phyloP scores from a whole-genome alignment of 1,140 invertebrate genomes.

The Brachionus asplanchnoidis region DNA sequence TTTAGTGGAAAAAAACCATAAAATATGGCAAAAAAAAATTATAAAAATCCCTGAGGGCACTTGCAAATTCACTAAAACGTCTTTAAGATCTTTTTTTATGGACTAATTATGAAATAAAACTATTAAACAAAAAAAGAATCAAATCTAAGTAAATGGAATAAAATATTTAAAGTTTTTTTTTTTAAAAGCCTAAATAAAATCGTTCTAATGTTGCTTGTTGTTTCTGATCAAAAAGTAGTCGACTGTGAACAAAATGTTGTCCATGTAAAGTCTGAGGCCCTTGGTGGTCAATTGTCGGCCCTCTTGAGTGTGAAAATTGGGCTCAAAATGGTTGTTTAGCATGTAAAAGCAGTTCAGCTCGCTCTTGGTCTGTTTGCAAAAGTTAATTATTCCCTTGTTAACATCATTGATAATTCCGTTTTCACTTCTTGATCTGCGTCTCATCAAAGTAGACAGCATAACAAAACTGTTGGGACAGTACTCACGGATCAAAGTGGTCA shows the following conservation, averaged over 20 bases:
- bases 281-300: conserved; percentile 35
- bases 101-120: conserved; percentile 23
- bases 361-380: conserved; percentile 14
- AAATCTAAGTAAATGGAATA: conserved; percentile 8
- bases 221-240: conserved; percentile 41
- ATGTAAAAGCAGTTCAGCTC: conserved; percentile 35
- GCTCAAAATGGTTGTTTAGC: conserved; percentile 36
- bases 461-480: conserved; percentile 34
- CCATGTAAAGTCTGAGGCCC: conserved; percentile 9
- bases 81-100: background rate
- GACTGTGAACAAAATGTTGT: conserved; percentile 22
- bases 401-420: conserved; percentile 31
- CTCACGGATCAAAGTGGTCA: conserved; percentile 16
- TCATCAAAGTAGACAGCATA: conserved; percentile 19
- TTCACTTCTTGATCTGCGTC: conserved; percentile 33
- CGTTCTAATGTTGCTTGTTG: conserved; percentile 31
- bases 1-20: conserved; percentile 1
- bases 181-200: background rate
- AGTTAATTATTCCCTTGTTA: conserved; percentile 28
- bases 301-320: conserved; percentile 34
- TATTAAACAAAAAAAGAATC: conserved; percentile 14
- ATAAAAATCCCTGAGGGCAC: conserved; percentile 30
- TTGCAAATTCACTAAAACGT: conserved; percentile 12
- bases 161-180: background rate
- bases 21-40: background rate